Evolutionary conservation across 2,113 vertebrate species (phyloP).

Genomic region (Mus pahari): DNA sequence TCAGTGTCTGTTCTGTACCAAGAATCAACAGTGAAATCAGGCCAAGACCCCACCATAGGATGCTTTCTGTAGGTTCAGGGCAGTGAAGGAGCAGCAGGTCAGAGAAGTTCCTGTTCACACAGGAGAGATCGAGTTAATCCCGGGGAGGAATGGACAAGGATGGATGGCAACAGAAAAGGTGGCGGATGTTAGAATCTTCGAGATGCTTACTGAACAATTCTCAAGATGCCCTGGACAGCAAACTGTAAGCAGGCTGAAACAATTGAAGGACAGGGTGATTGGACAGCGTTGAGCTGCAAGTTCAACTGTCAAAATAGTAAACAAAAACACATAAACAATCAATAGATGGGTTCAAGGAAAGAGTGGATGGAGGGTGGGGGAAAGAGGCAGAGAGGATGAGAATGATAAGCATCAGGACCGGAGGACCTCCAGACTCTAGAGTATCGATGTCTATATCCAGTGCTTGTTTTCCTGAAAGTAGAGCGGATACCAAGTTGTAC

Average conservation of each 20-base stretch:
- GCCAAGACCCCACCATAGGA: fast-evolving
- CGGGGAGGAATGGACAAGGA: background rate
- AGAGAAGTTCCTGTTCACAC: fast-evolving
- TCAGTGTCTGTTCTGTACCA: background rate
- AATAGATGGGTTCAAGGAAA: background rate
- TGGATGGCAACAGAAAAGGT: fast-evolving
- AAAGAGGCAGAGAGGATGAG: background rate
- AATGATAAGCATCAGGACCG: background rate
- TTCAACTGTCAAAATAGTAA: background rate
- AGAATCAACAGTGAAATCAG: background rate
- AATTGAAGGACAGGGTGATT: too few species aligned
- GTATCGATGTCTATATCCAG: too few species aligned
- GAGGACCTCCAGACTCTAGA: background rate
- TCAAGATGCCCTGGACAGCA: background rate
- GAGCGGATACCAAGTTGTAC: background rate
- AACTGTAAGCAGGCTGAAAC: background rate
- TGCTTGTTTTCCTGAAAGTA: too few species aligned
- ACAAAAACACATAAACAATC: too few species aligned
- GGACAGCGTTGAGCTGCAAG: background rate
- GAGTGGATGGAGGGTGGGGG: background rate
- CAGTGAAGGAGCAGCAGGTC: too few species aligned
- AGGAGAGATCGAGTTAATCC: background rate
- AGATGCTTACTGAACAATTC: background rate
- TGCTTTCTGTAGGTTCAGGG: background rate
- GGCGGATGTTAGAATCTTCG: background rate